A percentile compares a stretch with the other conserved stretches of the same genome.
These are phyloP conservation scores for Globia sparganii DNA, from an alignment of 2,888 invertebrate species.

Conservation along the genomic window DNA sequence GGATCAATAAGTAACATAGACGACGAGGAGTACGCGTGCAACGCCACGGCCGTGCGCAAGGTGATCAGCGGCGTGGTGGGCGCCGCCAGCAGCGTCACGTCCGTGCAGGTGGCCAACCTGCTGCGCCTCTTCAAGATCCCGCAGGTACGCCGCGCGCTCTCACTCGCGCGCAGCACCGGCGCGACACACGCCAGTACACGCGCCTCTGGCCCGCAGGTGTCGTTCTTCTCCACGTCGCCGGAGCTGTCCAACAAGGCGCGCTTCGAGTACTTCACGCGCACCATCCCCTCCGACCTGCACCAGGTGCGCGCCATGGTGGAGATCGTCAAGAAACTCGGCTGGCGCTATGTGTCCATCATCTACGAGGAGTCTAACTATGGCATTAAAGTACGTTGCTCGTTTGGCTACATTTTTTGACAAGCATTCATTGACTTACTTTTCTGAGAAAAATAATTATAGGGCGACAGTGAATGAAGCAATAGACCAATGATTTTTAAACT, in stretches of 20 bases:
- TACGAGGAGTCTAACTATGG: slow-evolving; percentile 99
- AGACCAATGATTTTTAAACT: neutral
- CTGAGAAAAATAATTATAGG: neutral
- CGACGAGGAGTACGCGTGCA: slow-evolving; percentile 96
- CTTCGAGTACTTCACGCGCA: slow-evolving; percentile 97
- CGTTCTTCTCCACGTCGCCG: slow-evolving; percentile 98
- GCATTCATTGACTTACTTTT: neutral
- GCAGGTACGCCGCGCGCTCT: slow-evolving; percentile 82
- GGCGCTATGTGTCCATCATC: slow-evolving; percentile 98
- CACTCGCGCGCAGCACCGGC: neutral
- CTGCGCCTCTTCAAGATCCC: slow-evolving; percentile 98
- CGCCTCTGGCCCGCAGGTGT: slow-evolving; percentile 92
- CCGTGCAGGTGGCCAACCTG: slow-evolving; percentile 97
- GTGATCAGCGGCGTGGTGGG: slow-evolving; percentile 88
- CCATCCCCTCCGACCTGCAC: slow-evolving; percentile 98
- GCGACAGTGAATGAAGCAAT: neutral
- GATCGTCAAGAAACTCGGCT: slow-evolving; percentile 95
- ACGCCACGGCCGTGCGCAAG: slow-evolving; percentile 91
- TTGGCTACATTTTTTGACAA: neutral
- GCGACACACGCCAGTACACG: neutral
- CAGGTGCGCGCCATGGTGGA: slow-evolving; percentile 99
- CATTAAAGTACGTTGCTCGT: slow-evolving; percentile 92
- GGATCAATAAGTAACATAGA: slow-evolving; percentile 98
- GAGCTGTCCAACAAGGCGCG: slow-evolving; percentile 98
- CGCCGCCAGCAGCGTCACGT: slow-evolving; percentile 96